Evolutionary conservation across 2,797 vertebrate genomes (phyloP), one percentile per base, ranked within the genome.

Genomic region (Urophycis tenuis): DNA sequence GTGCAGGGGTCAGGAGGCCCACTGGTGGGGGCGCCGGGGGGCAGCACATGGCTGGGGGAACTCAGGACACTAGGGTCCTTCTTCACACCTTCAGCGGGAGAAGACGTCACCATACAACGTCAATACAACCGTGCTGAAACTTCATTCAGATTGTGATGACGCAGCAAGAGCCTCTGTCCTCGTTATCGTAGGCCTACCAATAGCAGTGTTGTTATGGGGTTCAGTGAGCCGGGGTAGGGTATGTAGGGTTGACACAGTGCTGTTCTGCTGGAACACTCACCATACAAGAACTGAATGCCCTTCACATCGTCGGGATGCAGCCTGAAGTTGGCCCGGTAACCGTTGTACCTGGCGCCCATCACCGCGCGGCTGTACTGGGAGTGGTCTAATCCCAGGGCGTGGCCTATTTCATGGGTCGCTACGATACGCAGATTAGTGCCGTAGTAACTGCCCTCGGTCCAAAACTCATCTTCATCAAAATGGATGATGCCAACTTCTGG

Each of bases 341-440:
- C 96, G 12, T 75, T 30, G 77, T 97, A 96, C 73, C 94, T 80
- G 0, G 96, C 92, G 0, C 93, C 94, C 95, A 96, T 97, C 74
- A 97, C 92, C 7, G 96, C 93, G 0, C 79, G 86, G 7, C 83
- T 89, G 75, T 89, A 93, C 76, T 94, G 91, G n/a, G 95, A 97
- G 85, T 96, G 96, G 29, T 93, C 95, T 75, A 97, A 90, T 1
- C 96, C 96, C 32, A 97, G 92, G 19, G 95, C 95, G 0, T 97
- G 95, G 60, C 96, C 96, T 4, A 97, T 93, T 86, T 97, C 96
- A 35, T 97, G 96, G 74, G 95, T 93, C 3, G 95, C 95, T 5
- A 97, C 93, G 76, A 97, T 95, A n/a, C 95, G 94, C 71, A 97
- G 91, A 86, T 96, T 97, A 73, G 94, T 91, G 0, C 96, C 95